Conservation (phyloP, 2,888 invertebrate species). For the Brachynemurus nebulosus region DNA sequence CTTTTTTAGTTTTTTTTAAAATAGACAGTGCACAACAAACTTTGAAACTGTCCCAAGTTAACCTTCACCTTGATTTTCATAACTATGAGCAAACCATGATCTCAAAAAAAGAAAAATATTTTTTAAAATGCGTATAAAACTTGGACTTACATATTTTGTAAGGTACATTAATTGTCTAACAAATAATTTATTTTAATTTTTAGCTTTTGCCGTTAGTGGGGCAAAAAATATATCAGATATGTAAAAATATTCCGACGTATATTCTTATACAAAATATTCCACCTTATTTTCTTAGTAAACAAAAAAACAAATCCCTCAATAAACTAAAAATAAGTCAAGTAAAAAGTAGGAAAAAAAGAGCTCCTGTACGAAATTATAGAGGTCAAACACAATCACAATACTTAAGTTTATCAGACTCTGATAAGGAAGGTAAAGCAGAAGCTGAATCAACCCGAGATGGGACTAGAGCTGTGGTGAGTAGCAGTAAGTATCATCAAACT, state of each 20-base stretch:
- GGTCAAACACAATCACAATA: slow-evolving; percentile 81
- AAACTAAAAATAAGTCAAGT: slow-evolving; percentile 17
- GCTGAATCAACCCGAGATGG: slow-evolving; percentile 62
- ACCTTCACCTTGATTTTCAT: too few species aligned
- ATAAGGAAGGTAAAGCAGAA: slow-evolving; percentile 59
- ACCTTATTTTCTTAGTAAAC: not conserved
- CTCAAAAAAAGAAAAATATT: too few species aligned
- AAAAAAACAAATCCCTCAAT: not conserved
- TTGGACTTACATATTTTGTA: too few species aligned
- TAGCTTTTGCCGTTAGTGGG: slow-evolving; percentile 35
- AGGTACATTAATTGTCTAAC: too few species aligned
- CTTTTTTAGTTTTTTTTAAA: too few species aligned
- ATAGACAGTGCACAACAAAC: too few species aligned
- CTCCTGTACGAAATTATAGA: slow-evolving; percentile 39
- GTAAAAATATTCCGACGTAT: slow-evolving; percentile 31
- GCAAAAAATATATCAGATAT: slow-evolving; percentile 32
- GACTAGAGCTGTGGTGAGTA: slow-evolving; percentile 59
- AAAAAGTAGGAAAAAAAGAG: slow-evolving; percentile 19
- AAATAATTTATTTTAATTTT: slow-evolving; percentile 11
- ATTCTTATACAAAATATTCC: slow-evolving; percentile 20
- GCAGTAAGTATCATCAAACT: slow-evolving; percentile 35
- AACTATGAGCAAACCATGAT: too few species aligned
- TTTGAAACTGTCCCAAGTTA: too few species aligned
- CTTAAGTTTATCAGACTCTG: slow-evolving; percentile 45
- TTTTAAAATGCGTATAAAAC: too few species aligned